Evolutionary conservation across 2,888 invertebrate genomes (phyloP), one percentile per base, ranked within the genome.

Genomic region (Amblyjoppa proteus): DNA sequence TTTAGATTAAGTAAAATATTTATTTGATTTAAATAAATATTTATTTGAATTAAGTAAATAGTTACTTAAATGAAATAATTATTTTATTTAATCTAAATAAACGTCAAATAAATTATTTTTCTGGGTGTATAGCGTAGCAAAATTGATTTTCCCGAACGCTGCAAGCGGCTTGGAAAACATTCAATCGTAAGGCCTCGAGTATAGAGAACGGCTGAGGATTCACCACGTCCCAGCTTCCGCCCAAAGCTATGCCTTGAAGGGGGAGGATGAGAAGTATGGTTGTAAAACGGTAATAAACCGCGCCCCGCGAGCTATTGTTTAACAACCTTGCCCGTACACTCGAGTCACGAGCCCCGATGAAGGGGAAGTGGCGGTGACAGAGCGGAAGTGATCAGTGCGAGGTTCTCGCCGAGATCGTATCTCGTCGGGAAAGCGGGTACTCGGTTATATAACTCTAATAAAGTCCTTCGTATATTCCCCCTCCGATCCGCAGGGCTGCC

Each of bases 321-420:
- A 88, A 88, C 88, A 85, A 66, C 84, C 69, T 61, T 31, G 31
- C 6, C 4, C 16, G 61, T 13, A 28, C 11, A 28, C 13, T 31
- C 61, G 61, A 45, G 28, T 41, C 56, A 34, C 38, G 20, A 20
- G 13, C 31, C 45, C 61, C 31, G 13, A 25, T 64, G 61, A 64
- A 31, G 41, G 64, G 61, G n/a, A 25, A n/a, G 76, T 20, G 56
- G 34, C 58, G 74, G 79, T 76, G 77, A 45, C 77, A 74, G 74
- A 91, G 82, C 64, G 87, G 83, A 71, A 89, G 88, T 81, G 92
- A 92, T 58, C 92, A 88, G 71, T 89, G 87, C 56, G 89, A 90
- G 69, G 90, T 89, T 74, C 85, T 87, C 61, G 61, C 38, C 89
- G 88, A 87, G 89, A 41, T 64, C 61, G 74, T 56, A 49, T 25